Percentiles rank a stretch among this genome's conserved stretches.
Evolutionary conservation across 2,113 vertebrate species (phyloP).

Genomic region (Silurus glanis): DNA sequence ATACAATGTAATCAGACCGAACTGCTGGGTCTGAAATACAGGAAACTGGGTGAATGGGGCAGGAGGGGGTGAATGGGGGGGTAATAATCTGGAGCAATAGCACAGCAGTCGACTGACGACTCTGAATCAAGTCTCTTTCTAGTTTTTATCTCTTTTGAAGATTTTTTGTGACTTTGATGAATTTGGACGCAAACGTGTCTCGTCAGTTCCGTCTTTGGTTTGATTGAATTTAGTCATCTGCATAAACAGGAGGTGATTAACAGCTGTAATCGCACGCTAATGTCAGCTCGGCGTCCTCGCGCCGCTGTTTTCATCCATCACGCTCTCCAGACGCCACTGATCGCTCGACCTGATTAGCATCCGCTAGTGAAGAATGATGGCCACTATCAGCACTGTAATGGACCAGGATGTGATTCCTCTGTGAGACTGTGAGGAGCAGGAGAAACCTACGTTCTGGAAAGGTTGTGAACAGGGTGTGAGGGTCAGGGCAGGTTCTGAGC

Average conservation of each 20-base stretch:
- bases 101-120: background rate
- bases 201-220: constrained; percentile 21
- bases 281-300: constrained; percentile 41
- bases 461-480: background rate
- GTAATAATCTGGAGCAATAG: background rate
- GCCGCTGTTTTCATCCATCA: constrained; percentile 43
- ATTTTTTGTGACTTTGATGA: constrained; percentile 9
- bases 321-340: constrained; percentile 1
- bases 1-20: background rate
- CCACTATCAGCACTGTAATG: background rate
- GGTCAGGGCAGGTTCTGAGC: background rate
- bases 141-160: background rate
- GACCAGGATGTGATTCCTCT: background rate
- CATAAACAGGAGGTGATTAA: constrained; percentile 54
- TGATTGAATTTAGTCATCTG: constrained; percentile 52
- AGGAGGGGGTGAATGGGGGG: background rate
- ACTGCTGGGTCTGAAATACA: background rate
- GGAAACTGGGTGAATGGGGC: too few species aligned
- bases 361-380: constrained; percentile 36
- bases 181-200: constrained; percentile 23
- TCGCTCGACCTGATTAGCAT: constrained; percentile 35
- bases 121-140: background rate
- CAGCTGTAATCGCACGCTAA: constrained; percentile 45
- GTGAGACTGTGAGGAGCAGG: background rate
- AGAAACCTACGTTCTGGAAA: too few species aligned